A percentile compares a stretch with the other conserved stretches of the same genome.
These are phyloP conservation scores for Tipula vernalis DNA, from an alignment of 2,888 invertebrate genomes.

Conservation along the genomic window DNA sequence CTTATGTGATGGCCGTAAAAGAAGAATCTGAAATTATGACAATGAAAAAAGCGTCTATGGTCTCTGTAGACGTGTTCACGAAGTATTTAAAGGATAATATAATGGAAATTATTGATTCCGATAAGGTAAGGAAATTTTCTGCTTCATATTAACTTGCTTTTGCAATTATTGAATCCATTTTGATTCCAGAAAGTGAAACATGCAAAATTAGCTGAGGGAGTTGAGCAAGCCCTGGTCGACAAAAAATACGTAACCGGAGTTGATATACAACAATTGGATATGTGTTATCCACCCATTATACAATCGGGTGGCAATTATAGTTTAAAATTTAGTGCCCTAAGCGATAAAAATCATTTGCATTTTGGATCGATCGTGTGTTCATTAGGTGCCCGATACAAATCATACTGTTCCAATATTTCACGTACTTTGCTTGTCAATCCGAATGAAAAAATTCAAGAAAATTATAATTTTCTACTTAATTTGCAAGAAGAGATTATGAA, in stretches of 20 bases:
- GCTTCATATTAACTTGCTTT: not conserved
- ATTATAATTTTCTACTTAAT: slow-evolving; percentile 83
- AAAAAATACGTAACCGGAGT: slow-evolving; percentile 90
- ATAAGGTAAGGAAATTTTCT: slow-evolving; percentile 49
- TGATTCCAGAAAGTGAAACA: slow-evolving; percentile 86
- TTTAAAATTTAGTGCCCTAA: slow-evolving; percentile 90
- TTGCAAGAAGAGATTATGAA: slow-evolving; percentile 86
- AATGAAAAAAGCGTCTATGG: slow-evolving; percentile 84
- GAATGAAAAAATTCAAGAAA: slow-evolving; percentile 59
- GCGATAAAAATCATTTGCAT: slow-evolving; percentile 87
- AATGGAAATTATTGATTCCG: slow-evolving; percentile 97
- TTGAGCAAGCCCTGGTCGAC: slow-evolving; percentile 85
- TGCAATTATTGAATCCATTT: not conserved
- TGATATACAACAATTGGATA: slow-evolving; percentile 80
- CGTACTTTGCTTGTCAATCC: slow-evolving; percentile 95
- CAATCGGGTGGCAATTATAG: slow-evolving; percentile 98
- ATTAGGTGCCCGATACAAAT: slow-evolving; percentile 88
- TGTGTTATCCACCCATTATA: slow-evolving; percentile 98
- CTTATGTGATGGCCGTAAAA: slow-evolving; percentile 83
- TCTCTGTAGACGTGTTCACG: slow-evolving; percentile 88
- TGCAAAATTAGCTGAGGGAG: slow-evolving; percentile 85
- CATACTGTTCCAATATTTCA: slow-evolving; percentile 96
- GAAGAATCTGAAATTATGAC: slow-evolving; percentile 85
- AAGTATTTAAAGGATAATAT: slow-evolving; percentile 96
- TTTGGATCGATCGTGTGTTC: slow-evolving; percentile 95